Conservation (phyloP, 2,888 invertebrate genomes). For the Cerastis rubricosa region DNA sequence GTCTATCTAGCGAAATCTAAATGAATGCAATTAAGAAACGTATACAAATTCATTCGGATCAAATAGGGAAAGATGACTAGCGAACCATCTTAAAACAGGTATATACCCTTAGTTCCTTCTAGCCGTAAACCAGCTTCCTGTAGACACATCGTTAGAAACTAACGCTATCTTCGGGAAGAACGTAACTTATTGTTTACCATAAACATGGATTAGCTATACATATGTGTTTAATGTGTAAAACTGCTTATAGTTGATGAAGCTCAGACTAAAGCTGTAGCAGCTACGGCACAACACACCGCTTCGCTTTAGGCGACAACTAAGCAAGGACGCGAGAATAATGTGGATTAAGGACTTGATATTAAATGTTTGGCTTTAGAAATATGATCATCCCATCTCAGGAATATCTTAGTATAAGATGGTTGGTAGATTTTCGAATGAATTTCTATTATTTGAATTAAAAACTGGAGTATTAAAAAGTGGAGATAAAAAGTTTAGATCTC, state of each 20-base stretch:
- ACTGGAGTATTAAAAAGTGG: no score
- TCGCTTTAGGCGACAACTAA: slow-evolving; percentile 60
- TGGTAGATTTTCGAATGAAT: no score
- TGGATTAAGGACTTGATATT: slow-evolving; percentile 31
- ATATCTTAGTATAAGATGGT: not conserved
- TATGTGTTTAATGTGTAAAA: slow-evolving; percentile 45
- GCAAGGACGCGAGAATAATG: slow-evolving; percentile 45
- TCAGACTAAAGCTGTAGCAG: slow-evolving; percentile 51
- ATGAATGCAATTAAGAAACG: not conserved
- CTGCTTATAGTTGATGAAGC: slow-evolving; percentile 55
- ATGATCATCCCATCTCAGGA: no score
- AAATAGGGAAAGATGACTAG: not conserved
- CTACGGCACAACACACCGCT: slow-evolving; percentile 60
- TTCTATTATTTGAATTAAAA: not conserved
- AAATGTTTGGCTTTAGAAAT: not conserved
- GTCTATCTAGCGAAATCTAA: not conserved
- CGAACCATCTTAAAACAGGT: not conserved
- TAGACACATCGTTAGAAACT: slow-evolving; percentile 1
- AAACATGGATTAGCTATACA: slow-evolving; percentile 29
- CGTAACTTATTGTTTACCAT: slow-evolving; percentile 34
- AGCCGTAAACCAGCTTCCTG: not conserved
- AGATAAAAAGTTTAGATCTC: not conserved
- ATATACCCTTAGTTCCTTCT: not conserved
- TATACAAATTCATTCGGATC: not conserved
- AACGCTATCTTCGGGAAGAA: slow-evolving; percentile 1